These are phyloP conservation scores for Acromyrmex charruanus DNA, from an alignment of 1,140 invertebrate genomes.

Conservation along the genomic window DNA sequence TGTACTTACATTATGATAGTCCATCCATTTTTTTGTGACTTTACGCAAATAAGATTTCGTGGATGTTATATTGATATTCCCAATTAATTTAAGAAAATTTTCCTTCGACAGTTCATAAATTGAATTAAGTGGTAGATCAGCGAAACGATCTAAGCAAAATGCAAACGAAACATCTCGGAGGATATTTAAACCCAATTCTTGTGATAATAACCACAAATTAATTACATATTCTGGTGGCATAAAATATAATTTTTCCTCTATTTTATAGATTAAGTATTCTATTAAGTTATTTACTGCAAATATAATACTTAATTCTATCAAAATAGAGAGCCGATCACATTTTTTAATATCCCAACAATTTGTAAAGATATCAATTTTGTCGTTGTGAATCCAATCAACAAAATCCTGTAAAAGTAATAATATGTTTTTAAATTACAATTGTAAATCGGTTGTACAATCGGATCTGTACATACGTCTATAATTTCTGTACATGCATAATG, in stretches of 20 bases:
- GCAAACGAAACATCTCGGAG: slow-evolving; percentile 71
- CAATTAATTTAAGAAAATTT: slow-evolving; percentile 67
- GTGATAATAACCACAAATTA: slow-evolving; percentile 74
- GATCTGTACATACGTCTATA: no score
- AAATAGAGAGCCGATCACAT: slow-evolving; percentile 52
- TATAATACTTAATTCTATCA: slow-evolving; percentile 73
- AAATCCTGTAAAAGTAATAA: slow-evolving; percentile 72
- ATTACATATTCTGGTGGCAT: slow-evolving; percentile 64
- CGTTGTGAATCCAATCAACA: slow-evolving; percentile 73
- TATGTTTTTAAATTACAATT: not conserved
- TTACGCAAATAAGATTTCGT: not conserved
- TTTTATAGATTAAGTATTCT: slow-evolving; percentile 61
- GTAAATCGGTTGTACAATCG: no score
- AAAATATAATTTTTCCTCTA: slow-evolving; percentile 53
- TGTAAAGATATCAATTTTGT: not conserved
- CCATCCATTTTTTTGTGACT: slow-evolving; percentile 43
- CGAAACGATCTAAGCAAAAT: slow-evolving; percentile 76
- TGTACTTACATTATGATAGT: not conserved
- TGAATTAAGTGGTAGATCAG: slow-evolving; percentile 61
- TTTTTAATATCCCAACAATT: not conserved
- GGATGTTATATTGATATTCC: slow-evolving; percentile 69
- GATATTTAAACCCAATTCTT: slow-evolving; percentile 63
- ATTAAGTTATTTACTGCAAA: slow-evolving; percentile 73
- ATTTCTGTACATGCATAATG: no score
- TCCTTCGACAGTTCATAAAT: slow-evolving; percentile 54